Evolutionary conservation across 1,140 invertebrate species (phyloP).

Genomic region (Saccostrea echinata): DNA sequence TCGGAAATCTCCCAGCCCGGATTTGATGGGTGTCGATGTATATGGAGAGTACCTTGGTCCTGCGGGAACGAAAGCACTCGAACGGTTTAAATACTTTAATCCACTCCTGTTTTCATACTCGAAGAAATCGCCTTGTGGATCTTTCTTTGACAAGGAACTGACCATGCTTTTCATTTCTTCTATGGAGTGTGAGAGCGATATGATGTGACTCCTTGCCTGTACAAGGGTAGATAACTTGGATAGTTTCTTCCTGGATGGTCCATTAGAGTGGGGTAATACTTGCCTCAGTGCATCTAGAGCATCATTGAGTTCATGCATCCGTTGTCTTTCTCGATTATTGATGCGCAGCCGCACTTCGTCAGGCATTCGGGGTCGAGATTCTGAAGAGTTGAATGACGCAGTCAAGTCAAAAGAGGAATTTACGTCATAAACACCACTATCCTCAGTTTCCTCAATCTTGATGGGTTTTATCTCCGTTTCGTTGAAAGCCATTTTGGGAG

Average conservation of each 20-base stretch:
- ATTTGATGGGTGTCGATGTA: slow-evolving; percentile 2
- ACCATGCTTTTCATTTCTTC: slow-evolving; percentile 66
- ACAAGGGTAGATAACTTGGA: slow-evolving; percentile 43
- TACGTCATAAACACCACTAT: slow-evolving; percentile 2
- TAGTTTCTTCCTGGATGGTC: slow-evolving; percentile 18
- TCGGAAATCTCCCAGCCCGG: background rate
- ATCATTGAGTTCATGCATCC: slow-evolving; percentile 74
- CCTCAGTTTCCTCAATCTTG: background rate
- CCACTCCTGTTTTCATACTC: background rate
- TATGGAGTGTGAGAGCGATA: slow-evolving; percentile 61
- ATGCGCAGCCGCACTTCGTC: slow-evolving; percentile 43
- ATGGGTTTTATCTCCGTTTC: background rate
- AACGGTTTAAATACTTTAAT: background rate
- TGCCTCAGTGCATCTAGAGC: slow-evolving; percentile 61
- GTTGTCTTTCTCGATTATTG: slow-evolving; percentile 67
- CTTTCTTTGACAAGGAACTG: slow-evolving; percentile 39
- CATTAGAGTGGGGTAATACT: slow-evolving; percentile 29
- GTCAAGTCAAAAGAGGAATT: background rate
- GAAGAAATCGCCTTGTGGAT: background rate
- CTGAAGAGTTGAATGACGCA: background rate
- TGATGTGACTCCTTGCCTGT: slow-evolving; percentile 29
- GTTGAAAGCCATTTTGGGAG: background rate
- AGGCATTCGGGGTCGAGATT: background rate
- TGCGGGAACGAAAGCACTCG: background rate
- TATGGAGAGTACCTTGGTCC: background rate